Evolutionary conservation across 1,140 invertebrate species (phyloP), one percentile per base, ranked within the genome.

Genomic region (Sycobia sp.): DNA sequence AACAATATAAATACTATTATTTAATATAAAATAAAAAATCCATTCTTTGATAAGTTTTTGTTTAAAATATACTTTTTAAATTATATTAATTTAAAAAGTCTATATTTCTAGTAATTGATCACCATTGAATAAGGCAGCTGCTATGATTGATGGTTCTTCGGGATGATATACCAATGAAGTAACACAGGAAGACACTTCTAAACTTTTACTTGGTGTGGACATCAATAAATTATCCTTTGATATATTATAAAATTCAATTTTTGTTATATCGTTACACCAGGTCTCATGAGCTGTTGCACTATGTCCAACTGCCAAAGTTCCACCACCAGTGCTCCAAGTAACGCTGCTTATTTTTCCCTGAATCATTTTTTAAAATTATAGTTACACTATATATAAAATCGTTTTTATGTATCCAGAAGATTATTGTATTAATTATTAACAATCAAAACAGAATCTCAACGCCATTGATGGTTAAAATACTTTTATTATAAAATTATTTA

Each of bases 291-390:
- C 69, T 22, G 57, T 68, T 16, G 68, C 53, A 23, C 76, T 74
- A 43, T 78, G 70, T 4, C 70, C 72, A 44, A 82, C 65, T 10
- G 73, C 77, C 32, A 83, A 63, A 3, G 73, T 76, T 66, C 79
- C 78, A 27, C 81, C 80, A 53, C 72, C 76, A n/a, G 69, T 74
- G 49, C 80, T 83, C 81, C 81, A 83, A 29, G 73, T 74, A 38
- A 77, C 44, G 23, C 71, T 71, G 46, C 74, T 82, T 54, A 83
- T 66, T 74, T 82, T 82, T 11, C 62, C 73, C 80, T 82, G 43
- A n/a, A n/a, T n/a, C n/a, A n/a, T n/a, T n/a, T n/a, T n/a, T n/a
- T 10, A 73, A 71, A 67, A 53, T 46, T 54, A 59, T 44, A 29
- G 22, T 10, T n/a, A n/a, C n/a, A 22, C 29, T 2, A 16, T 16